A percentile compares a stretch with the other conserved stretches of the same genome.
Conservation (phyloP, 1,140 invertebrate species). For the Oncopodura yosiiana region DNA sequence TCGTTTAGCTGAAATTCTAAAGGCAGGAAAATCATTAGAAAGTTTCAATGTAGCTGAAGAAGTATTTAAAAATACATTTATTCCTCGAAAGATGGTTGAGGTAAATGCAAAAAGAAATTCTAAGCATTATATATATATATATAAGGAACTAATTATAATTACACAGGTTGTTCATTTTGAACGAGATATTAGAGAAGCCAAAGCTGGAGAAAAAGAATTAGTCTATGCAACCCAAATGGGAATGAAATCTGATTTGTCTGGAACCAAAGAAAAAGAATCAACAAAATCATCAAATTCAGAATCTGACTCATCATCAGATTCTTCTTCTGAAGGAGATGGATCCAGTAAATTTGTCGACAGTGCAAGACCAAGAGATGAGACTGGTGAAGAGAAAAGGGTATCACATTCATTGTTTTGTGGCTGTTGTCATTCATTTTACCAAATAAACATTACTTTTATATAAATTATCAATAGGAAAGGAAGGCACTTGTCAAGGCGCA, state of each 20-base stretch:
- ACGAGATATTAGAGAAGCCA: slow-evolving; percentile 69
- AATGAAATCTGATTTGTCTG: slow-evolving; percentile 66
- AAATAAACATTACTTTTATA: slow-evolving; percentile 1
- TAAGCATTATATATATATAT: slow-evolving; percentile 3
- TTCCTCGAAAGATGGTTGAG: slow-evolving; percentile 87
- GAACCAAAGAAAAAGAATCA: slow-evolving; percentile 42
- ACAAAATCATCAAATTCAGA: slow-evolving; percentile 34
- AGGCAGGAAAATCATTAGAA: slow-evolving; percentile 51
- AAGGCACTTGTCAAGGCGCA: slow-evolving; percentile 78
- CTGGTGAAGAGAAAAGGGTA: slow-evolving; percentile 71
- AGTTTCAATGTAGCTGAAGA: slow-evolving; percentile 61
- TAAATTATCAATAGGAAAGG: slow-evolving; percentile 46
- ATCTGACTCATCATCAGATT: slow-evolving; percentile 43
- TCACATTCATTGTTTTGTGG: slow-evolving; percentile 1
- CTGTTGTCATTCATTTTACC: slow-evolving; percentile 5
- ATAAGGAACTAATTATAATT: slow-evolving; percentile 5
- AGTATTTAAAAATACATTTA: slow-evolving; percentile 89
- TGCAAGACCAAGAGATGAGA: slow-evolving; percentile 72
- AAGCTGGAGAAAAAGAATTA: slow-evolving; percentile 60
- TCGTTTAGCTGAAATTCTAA: slow-evolving; percentile 60
- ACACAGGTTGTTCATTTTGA: slow-evolving; percentile 75
- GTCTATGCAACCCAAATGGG: slow-evolving; percentile 76
- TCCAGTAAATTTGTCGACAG: slow-evolving; percentile 55
- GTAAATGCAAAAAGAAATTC: slow-evolving; percentile 41
- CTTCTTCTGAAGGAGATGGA: slow-evolving; percentile 38